Base-by-base conservation (phyloP, 2,113 vertebrate genomes). In the Montifringilla adamsi region DNA sequence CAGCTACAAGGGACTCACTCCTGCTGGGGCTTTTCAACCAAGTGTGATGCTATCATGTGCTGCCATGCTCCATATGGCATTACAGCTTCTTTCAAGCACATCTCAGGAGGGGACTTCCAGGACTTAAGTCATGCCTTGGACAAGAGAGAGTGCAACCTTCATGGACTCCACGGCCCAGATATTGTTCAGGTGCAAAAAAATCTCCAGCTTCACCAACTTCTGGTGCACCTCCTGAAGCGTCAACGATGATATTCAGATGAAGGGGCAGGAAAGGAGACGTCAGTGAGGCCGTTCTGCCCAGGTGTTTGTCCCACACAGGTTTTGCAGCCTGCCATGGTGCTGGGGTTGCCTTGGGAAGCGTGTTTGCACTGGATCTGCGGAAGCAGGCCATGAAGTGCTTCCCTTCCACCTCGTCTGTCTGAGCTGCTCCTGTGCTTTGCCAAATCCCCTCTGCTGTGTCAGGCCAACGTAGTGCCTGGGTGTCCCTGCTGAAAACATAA, bases 341-440 rank as follows among this genome's bases (percentile, higher is more conserved):
- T 84, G 63, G 49, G 6, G 1, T 17, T 66, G 31, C 39, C 81
- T 59, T 37, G 37, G 80, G 21, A 79, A 55, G 7, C 1, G 2
- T 2, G 9, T 26, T 5, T 59, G 19, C 17, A 15, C 24, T 63
- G 20, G 1, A 23, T 30, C 33, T 84, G 27, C 24, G 33, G 31
- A 68, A 10, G 62, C 58, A n/a, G 28, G 35, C 16, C 35, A 9
- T 20, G 10, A 44, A 55, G 11, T 30, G 16, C 33, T 75, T 53
- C 18, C 37, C 30, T 26, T 60, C 30, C 1, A 0, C 9, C 35
- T 31, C 4, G 0, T 15, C 59, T 33, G 11, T 18, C 37, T 31
- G 47, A 90, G 69, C 53, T 68, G 58, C 24, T 81, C 27, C 56
- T 31, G 33, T 16, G 27, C 73, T 81, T 56, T 52, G 50, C 46